These are phyloP conservation scores for Agrochola lota DNA, from an alignment of 2,888 invertebrate species.

Conservation along the genomic window DNA sequence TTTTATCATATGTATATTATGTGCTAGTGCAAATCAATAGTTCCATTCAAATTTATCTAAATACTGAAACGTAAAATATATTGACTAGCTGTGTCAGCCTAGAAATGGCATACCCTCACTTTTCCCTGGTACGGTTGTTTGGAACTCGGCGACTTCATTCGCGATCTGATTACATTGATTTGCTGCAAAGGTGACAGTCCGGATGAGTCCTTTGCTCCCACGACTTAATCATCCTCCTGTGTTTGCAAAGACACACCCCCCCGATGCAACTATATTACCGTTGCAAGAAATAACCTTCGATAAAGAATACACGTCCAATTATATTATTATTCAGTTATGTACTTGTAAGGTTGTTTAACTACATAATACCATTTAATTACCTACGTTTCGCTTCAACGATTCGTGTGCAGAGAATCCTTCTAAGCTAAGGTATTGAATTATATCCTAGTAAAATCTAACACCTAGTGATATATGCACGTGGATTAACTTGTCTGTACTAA, in stretches of 20 bases:
- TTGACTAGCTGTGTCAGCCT: background rate
- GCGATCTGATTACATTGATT: conserved; percentile 4
- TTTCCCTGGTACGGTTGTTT: background rate
- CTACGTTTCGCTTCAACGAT: conserved; percentile 60
- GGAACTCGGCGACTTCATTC: background rate
- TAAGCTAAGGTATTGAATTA: conserved; percentile 35
- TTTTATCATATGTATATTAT: conserved; percentile 23
- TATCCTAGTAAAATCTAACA: conserved; percentile 35
- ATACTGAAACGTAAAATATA: background rate
- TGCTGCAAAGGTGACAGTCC: background rate
- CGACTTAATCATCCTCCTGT: background rate
- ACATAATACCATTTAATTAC: conserved; percentile 67
- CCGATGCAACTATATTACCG: background rate
- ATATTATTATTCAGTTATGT: conserved; percentile 57
- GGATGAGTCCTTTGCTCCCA: background rate
- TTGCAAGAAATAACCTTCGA: conserved; percentile 30
- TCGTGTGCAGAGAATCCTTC: conserved; percentile 55
- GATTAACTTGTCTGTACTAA: background rate
- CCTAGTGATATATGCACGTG: conserved; percentile 3
- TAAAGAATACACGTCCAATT: conserved; percentile 58
- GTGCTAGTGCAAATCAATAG: conserved; percentile 1
- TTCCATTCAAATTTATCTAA: conserved; percentile 10
- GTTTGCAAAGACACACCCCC: conserved; percentile 7
- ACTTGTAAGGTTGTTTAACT: conserved; percentile 59
- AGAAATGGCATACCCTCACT: background rate